Base-by-base conservation (phyloP, 2,797 vertebrate species). In the Sphenopsis melanotis region DNA sequence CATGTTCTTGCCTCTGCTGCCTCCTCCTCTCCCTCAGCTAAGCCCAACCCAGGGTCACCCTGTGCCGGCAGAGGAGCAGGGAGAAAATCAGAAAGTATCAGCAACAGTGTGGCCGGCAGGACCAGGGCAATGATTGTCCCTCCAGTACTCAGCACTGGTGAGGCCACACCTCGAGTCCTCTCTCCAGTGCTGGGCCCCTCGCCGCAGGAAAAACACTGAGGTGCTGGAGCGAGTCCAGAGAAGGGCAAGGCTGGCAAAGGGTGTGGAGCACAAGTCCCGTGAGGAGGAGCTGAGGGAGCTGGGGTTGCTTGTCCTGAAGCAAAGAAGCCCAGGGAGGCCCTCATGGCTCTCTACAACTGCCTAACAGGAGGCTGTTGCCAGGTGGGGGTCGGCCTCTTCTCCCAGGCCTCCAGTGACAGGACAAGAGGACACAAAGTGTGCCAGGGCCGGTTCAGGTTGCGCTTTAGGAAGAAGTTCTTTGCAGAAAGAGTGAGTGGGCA, bases 181-280 rank as follows among this genome's bases (percentile, higher is more conserved):
- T 42, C 5, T n/a, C 11, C 63, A 29, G 2, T n/a, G 55, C 70
- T 56, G 49, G 36, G 36, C 16, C 23, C 11, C 27, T 24, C 2
- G 0, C 8, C 0, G 0, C 16, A 56, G 32, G 22, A 68, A 60
- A 22, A 41, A 41, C 77, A 12, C 4, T 10, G 53, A 47, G 9
- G 9, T 2, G 22, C 47, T 75, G 36, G 10, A 55, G 9, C 0
- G 0, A 8, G 26, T 49, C 61, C 61, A 75, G 68, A 55, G 46
- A 55, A 68, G 34, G 24, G 26, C 21, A 6, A 12, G 3, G 39
- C 55, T 32, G 11, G 46, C 1, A 1, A 23, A 55, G 19, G 36
- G 27, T 23, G 44, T 44, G 44, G 19, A 55, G 11, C 41, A 36
- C 32, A 12, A 61, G 7, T n/a, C 4, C 49, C 18, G 10, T 12